Evolutionary conservation across 2,888 invertebrate species (phyloP).

Genomic region (Flexamia atlantica): DNA sequence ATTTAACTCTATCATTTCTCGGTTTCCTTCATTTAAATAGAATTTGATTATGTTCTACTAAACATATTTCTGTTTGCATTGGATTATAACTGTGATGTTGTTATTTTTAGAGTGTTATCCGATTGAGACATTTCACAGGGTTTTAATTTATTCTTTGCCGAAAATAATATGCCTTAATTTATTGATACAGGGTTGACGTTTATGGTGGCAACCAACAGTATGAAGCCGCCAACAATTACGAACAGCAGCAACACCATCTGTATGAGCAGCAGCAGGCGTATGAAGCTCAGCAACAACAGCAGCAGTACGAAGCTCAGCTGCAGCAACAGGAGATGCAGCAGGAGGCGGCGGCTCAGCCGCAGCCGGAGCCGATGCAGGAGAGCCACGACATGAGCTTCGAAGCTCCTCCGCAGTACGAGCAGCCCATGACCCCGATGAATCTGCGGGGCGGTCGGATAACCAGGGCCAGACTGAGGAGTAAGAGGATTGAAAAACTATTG

Average conservation of each 20-base stretch:
- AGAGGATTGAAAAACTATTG: too few relatives aligned
- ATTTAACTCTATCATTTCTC: too few relatives aligned
- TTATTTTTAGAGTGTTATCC: too few relatives aligned
- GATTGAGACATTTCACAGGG: too few relatives aligned
- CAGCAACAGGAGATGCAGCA: slow-evolving; percentile 72
- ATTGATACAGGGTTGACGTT: slow-evolving; percentile 66
- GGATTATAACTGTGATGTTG: too few relatives aligned
- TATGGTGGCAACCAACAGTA: slow-evolving; percentile 67
- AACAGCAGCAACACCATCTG: slow-evolving; percentile 68
- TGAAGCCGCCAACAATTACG: slow-evolving; percentile 66
- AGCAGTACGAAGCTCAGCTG: slow-evolving; percentile 71
- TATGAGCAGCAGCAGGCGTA: slow-evolving; percentile 67
- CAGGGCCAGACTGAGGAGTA: slow-evolving; percentile 74
- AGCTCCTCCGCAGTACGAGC: slow-evolving; percentile 73
- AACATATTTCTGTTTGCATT: too few relatives aligned
- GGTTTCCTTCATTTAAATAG: too few relatives aligned
- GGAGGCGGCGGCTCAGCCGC: slow-evolving; percentile 39
- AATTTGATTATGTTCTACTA: not conserved
- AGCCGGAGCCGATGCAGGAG: slow-evolving; percentile 64
- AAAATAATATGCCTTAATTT: too few relatives aligned
- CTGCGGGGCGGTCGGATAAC: slow-evolving; percentile 74
- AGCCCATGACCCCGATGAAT: slow-evolving; percentile 74
- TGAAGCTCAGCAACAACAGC: slow-evolving; percentile 56
- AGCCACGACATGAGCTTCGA: slow-evolving; percentile 72
- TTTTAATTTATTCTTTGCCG: too few relatives aligned